Evolutionary conservation across 2,113 vertebrate species (phyloP).

Genomic region (Cromileptes altivelis): DNA sequence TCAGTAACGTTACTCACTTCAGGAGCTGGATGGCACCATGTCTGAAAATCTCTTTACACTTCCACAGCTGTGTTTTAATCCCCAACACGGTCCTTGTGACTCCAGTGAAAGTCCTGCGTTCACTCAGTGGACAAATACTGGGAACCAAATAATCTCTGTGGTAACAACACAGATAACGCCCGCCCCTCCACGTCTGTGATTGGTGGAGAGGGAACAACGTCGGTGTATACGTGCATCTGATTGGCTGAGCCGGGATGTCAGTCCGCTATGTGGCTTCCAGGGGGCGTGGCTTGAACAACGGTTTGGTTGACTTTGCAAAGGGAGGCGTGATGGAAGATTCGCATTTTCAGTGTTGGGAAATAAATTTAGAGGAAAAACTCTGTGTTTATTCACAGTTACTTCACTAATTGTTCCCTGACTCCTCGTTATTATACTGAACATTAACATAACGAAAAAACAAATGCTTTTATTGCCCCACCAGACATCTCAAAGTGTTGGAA

Average conservation of each 20-base stretch:
- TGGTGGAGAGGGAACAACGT: conserved; percentile 40
- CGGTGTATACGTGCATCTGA: not conserved
- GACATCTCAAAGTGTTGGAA: no score
- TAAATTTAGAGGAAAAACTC: no score
- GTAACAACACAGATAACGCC: conserved; percentile 59
- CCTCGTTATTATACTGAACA: no score
- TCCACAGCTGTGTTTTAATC: conserved; percentile 16
- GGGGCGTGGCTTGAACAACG: conserved; percentile 30
- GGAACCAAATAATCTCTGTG: conserved; percentile 64
- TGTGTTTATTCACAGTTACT: no score
- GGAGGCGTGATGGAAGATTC: conserved; percentile 18
- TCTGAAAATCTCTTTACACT: not conserved
- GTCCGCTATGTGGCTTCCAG: fast-evolving
- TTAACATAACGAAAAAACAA: no score
- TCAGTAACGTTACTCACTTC: conserved; percentile 29
- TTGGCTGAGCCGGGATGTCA: conserved; percentile 46
- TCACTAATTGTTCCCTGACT: not conserved
- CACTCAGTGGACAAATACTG: conserved; percentile 17
- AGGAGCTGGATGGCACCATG: conserved; percentile 34
- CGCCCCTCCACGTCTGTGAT: conserved; percentile 52
- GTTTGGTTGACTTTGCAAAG: conserved; percentile 80
- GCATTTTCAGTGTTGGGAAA: no score
- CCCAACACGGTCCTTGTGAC: not conserved
- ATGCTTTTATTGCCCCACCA: no score
- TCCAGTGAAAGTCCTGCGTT: conserved; percentile 43